Base-by-base conservation (phyloP, 2,888 invertebrate genomes). In the Hydrotaea cyrtoneurina region DNA sequence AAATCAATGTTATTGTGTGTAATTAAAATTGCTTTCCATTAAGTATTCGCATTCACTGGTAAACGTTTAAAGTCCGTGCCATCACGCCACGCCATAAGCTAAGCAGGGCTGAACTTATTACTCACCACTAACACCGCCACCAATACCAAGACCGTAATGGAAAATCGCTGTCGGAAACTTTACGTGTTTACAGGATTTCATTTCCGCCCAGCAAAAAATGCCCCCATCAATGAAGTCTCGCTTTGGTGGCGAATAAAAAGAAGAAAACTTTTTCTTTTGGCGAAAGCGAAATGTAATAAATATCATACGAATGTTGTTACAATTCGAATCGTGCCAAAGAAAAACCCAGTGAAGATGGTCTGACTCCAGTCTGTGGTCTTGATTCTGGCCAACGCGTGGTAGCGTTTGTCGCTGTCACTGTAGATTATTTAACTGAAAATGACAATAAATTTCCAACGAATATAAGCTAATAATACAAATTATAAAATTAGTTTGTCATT, bases 401-500 rank as follows among this genome's bases (percentile, higher is more conserved):
- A 7, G 31, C 31, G 31, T 31, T 31, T 50, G 50, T 50, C 50
- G 8, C n/a, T 50, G 50, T n/a, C n/a, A n/a, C 15, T n/a, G 3
- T 26, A 26, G 59, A 55, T 55, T 55, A 66, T 50, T 69, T n/a
- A 26, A 50, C 46, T 69, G 23, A 11, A n/a, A 50, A 59, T 78
- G 71, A 50, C 71, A 82, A 87, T 87, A 85, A 86, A 86, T 86
- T 80, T 78, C 62, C 76, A 81, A 78, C 85, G 76, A 86, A 88
- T 80, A 21, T 66, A 81, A 81, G 86, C 86, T 87, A 87, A 86
- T 86, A 86, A 85, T 86, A 87, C 86, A 88, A 87, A 89, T 89
- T 89, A 87, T 87, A 87, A 88, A 88, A 88, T 88, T 86, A 86
- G 85, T 88, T 88, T 87, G 62, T 84, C 66, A 88, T 86, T 85